Evolutionary conservation across 2,113 vertebrate species (phyloP), one percentile per base, ranked within the genome.

Genomic region (Pterophyllum scalare): DNA sequence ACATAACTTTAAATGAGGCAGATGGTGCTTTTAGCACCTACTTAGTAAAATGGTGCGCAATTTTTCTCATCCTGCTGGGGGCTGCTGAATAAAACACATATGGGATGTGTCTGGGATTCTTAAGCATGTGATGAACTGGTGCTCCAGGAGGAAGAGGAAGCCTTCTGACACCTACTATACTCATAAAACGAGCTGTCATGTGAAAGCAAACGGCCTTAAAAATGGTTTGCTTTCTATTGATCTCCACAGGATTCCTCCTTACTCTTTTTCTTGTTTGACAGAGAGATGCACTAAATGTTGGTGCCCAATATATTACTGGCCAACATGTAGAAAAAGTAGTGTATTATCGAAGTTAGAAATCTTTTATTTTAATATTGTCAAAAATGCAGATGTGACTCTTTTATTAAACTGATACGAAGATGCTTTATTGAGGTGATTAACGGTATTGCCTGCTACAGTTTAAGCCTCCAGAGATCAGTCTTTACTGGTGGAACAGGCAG

Each of bases 41-140:
- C n/a, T 28, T 59, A 70, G 33, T 74, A 61, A 79, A 82, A 86
- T 11, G 38, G 70, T 87, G 62, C 57, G 40, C 78, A 80, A 38
- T 75, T 88, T 87, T 65, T 64, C 56, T 84, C 54, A 58, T 70
- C 33, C 5, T 5, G 76, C 79, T 79, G 64, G 72, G 84, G 82
- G 67, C 81, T 60, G 78, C 70, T 70, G 59, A 80, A 78, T 61
- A 6, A 80, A 85, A 82, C 24, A 49, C 40, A 57, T 35, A 77
- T 81, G 74, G 49, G 54, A 77, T 61, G 59, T 60, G 59, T 83
- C 67, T 33, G 19, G 67, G 33, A 54, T 49, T 74, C 38, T 81
- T 46, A 56, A 81, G 38, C 35, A 26, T 26, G 79, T 26, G 78
- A 59, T 70, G 77, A 80, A 59, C 13, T 24, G 59, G 5, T 77